These are phyloP conservation scores for Coilia nasus DNA, from an alignment of 2,797 vertebrate species.

Conservation along the genomic window DNA sequence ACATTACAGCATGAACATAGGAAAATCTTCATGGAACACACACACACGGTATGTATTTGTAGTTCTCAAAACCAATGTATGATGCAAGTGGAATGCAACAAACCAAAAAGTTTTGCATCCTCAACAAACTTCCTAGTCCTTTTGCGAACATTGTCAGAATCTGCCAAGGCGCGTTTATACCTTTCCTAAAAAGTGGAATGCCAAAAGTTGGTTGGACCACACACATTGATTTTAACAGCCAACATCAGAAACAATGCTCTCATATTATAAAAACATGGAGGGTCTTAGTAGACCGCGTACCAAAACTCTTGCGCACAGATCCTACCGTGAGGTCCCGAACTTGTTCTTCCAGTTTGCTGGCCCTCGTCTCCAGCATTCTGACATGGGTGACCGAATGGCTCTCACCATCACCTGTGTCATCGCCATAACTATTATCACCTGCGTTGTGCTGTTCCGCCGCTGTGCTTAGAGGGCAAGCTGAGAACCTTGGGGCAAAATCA, in stretches of 20 bases:
- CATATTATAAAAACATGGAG: background rate
- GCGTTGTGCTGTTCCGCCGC: conserved; percentile 78
- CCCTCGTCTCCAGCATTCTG: conserved; percentile 72
- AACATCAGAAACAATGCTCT: background rate
- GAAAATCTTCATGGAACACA: background rate
- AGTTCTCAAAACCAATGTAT: background rate
- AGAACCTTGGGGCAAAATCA: conserved; percentile 58
- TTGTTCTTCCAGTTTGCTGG: conserved; percentile 81
- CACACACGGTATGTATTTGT: background rate
- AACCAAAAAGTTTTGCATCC: conserved; percentile 87
- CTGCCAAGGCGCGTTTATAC: conserved; percentile 76
- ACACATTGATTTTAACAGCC: background rate
- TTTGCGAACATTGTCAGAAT: conserved; percentile 79
- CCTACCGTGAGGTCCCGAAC: conserved; percentile 82
- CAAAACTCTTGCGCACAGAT: conserved; percentile 28
- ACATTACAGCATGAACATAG: background rate
- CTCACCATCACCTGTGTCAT: conserved; percentile 73
- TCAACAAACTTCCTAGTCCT: conserved; percentile 86
- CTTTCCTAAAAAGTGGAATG: conserved; percentile 68
- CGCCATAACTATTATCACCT: conserved; percentile 76
- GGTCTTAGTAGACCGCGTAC: background rate
- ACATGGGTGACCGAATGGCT: conserved; percentile 66
- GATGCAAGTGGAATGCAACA: conserved; percentile 34
- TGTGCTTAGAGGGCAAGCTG: conserved; percentile 70
- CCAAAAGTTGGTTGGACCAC: background rate